phyloP scores from a whole-genome alignment of 2,888 invertebrate genomes.

The Netelia inedita region DNA sequence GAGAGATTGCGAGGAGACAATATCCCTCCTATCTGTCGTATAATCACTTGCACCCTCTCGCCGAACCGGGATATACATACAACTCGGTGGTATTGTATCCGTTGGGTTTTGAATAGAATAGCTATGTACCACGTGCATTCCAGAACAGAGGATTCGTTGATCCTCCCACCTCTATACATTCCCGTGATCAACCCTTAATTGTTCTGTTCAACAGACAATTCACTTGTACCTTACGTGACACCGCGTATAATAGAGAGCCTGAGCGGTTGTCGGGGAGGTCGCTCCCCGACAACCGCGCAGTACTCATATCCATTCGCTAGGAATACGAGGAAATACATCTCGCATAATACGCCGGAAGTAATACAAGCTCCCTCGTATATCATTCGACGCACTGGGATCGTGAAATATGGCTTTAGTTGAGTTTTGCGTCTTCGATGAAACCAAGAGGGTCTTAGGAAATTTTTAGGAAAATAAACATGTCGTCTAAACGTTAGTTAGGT shows the following conservation, averaged over 20 bases:
- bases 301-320: background rate
- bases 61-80: constrained; percentile 9
- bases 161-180: constrained; percentile 40
- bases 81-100: background rate
- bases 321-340: background rate
- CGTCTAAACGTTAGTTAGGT: too few species aligned
- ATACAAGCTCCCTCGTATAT: background rate
- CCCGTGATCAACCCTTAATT: constrained; percentile 52
- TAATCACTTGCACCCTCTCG: constrained; percentile 18
- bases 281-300: background rate
- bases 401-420: too few species aligned
- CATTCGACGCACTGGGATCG: constrained; percentile 1
- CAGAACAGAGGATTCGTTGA: constrained; percentile 25
- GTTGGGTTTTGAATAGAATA: background rate
- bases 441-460: too few species aligned
- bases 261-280: background rate
- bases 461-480: too few species aligned
- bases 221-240: constrained; percentile 13
- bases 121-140: background rate
- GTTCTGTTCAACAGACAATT: constrained; percentile 47
- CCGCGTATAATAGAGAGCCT: background rate
- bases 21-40: constrained; percentile 33
- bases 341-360: background rate
- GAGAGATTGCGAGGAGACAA: constrained; percentile 46
- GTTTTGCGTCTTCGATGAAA: too few species aligned